Evolutionary conservation across 2,888 invertebrate genomes (phyloP), one percentile per base, ranked within the genome.

Genomic region (Junonia oenone): DNA sequence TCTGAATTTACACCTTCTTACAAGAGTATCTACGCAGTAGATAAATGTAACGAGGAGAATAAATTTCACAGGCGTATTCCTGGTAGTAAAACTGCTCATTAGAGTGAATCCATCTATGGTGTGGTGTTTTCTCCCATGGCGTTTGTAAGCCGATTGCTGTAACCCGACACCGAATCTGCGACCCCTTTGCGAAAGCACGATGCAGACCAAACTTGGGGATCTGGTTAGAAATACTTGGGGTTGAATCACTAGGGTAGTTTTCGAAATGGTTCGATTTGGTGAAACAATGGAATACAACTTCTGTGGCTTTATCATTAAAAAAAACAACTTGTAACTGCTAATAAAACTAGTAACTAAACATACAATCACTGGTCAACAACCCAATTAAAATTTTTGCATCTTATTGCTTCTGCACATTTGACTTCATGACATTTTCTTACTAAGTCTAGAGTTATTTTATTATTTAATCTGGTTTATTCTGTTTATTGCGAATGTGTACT

Each of bases 131-230:
- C 73, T 78, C 81, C 78, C 81, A 75, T 75, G 76, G 81, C 69
- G 78, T 78, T 71, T 71, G 81, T 83, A 86, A 87, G 85, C 85
- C 76, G 86, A 84, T 86, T 83, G 83, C 72, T 52, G 83, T 66
- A 85, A 87, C 82, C 79, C 67, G 83, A 87, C 78, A 84, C 87
- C 78, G 73, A 81, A 80, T 71, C 76, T 70, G 69, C 75, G 72
- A 75, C 78, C 80, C 78, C 67, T 64, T 61, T 55, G 69, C 63
- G 62, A 57, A 57, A 69, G 73, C 73, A 72, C 71, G 73, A 68
- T 61, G 48, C 31, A 64, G 69, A 55, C 55, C 63, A 49, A 52
- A 58, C 61, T 51, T 55, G 60, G 69, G 65, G 57, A 26, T 45
- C 49, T 40, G 55, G 53, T 45, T 51, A 49, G 51, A 50, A 59